Evolutionary conservation across 2,113 vertebrate genomes (phyloP).

Genomic region (Cnemophilus loriae): DNA sequence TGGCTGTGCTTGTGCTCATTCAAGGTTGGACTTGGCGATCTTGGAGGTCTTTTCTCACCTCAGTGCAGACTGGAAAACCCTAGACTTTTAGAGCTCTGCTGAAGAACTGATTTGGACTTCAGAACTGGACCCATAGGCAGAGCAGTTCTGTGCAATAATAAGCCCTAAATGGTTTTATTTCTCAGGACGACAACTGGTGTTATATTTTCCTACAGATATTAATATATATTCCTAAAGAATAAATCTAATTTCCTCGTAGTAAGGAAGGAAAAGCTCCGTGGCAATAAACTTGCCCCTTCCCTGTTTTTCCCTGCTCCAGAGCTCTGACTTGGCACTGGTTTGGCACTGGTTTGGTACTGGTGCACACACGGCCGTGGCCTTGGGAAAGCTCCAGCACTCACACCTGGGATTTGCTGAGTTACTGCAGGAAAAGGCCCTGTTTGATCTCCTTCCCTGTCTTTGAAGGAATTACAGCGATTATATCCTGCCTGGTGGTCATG

Average conservation of each 20-base stretch:
- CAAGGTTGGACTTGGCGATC: background rate
- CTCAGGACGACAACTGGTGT: background rate
- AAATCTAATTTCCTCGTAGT: background rate
- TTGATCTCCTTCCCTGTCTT: background rate
- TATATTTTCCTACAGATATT: background rate
- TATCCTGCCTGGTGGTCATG: background rate
- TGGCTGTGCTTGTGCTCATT: background rate
- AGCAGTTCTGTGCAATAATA: background rate
- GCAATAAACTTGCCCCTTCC: background rate
- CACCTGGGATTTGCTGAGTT: background rate
- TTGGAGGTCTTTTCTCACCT: background rate
- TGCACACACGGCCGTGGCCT: background rate
- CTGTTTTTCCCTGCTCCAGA: background rate
- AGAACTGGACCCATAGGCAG: background rate
- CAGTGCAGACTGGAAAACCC: background rate
- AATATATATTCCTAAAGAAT: background rate
- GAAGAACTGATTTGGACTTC: background rate
- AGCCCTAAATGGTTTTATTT: background rate
- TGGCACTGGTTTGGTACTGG: background rate
- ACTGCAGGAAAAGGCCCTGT: background rate
- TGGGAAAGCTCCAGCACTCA: background rate
- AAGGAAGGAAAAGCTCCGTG: background rate
- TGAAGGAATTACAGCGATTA: conserved; percentile 14
- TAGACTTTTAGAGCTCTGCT: background rate
- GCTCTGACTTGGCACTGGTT: background rate